Conservation (phyloP, 2,113 vertebrate genomes). For the Anoura caudifer region DNA sequence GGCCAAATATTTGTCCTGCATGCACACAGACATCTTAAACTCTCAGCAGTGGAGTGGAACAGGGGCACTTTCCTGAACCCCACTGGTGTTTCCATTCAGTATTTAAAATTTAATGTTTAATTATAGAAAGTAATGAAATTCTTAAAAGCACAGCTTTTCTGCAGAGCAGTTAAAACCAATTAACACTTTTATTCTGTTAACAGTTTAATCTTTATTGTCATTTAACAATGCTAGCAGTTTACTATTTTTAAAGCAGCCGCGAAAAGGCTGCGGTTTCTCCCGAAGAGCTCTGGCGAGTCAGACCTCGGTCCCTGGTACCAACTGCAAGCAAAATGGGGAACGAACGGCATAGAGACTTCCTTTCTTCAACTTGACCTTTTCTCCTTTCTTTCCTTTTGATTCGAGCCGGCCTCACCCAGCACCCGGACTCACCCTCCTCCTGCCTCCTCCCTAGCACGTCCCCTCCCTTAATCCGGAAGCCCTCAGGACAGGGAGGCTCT, state of each 20-base stretch:
- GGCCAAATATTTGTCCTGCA: not conserved
- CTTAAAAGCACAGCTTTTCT: constrained; percentile 46
- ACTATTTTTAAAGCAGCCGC: not conserved
- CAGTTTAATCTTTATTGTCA: constrained; percentile 50
- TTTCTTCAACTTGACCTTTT: not conserved
- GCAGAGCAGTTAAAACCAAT: constrained; percentile 31
- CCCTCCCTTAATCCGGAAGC: not conserved
- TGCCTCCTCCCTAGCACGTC: not conserved
- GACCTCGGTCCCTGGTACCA: not conserved
- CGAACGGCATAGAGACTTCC: accelerated
- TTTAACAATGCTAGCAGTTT: not conserved
- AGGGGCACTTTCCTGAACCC: not conserved
- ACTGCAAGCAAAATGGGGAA: not conserved
- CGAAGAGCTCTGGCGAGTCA: not conserved
- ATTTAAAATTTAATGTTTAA: constrained; percentile 66
- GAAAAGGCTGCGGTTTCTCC: not conserved
- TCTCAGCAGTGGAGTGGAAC: not conserved
- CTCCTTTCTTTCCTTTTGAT: not conserved
- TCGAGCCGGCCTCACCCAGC: not conserved
- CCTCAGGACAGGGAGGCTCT: not conserved
- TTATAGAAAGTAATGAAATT: constrained; percentile 52
- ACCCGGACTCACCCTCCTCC: not conserved
- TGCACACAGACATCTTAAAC: not conserved
- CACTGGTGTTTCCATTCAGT: not conserved
- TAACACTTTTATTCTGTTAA: constrained; percentile 21